Conservation (phyloP, 23 tunicate species). For the Aplidium turbinatum region DNA sequence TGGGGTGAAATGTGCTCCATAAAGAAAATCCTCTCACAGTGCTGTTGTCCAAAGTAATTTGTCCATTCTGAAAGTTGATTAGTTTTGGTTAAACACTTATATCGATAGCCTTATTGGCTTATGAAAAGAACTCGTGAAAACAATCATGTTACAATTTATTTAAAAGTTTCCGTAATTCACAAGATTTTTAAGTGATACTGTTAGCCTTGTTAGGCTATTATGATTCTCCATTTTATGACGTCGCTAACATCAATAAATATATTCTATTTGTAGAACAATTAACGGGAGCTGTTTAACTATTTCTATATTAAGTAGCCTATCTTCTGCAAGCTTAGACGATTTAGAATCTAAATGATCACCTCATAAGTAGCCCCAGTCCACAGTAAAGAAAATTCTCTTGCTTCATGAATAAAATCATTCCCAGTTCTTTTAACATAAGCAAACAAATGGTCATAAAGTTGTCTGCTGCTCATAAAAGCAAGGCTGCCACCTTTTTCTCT, state of each 20-base stretch:
- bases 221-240: too few species aligned
- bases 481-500: background rate
- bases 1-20: conserved; percentile 30
- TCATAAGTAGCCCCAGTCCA: conserved; percentile 46
- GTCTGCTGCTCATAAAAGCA: conserved; percentile 1
- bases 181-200: too few species aligned
- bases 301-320: background rate
- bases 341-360: background rate
- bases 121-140: too few species aligned
- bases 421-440: conserved; percentile 6
- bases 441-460: conserved; percentile 1
- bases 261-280: too few species aligned
- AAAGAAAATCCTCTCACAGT: background rate
- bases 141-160: too few species aligned
- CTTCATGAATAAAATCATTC: conserved; percentile 1
- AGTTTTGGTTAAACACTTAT: too few species aligned
- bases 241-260: too few species aligned
- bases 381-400: background rate
- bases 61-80: conserved; percentile 28
- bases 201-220: too few species aligned
- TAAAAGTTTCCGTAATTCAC: too few species aligned
- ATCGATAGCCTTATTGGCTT: too few species aligned
- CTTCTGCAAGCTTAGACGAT: background rate
- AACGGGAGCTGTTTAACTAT: background rate
- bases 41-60: conserved; percentile 2